Evolutionary conservation across 2,888 invertebrate species (phyloP), one percentile per base, ranked within the genome.

Genomic region (Tipula lateralis): DNA sequence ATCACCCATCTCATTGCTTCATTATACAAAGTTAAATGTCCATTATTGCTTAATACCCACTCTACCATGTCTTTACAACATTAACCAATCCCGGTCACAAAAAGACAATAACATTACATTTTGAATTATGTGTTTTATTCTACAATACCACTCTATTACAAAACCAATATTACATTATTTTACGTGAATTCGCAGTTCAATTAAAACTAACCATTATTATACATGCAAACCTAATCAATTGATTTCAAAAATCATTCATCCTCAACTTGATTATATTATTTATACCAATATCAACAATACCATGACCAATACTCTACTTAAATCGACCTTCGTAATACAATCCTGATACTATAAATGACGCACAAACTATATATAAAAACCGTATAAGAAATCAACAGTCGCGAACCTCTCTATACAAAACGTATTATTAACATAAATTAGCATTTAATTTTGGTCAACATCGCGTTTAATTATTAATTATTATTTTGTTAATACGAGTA

Each of bases 281-380:
- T 66, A 24, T 66, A 66, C 24, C 24, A 66, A 16, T 6, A 50
- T 3, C 44, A 50, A 16, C 16, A 50, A 9, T 24, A 66, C 66
- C 66, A 66, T 66, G 66, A 66, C 66, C 66, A 66, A 9, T 66
- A 66, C 66, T 66, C 66, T 66, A 66, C 66, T 66, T 66, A 66
- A 66, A 66, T 24, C 66, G 66, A 66, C 66, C 66, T 66, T 66
- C 66, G 24, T 66, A 66, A 66, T 24, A 66, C 66, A 24, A 66
- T 24, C 19, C 9, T 24, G 9, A 66, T 66, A 13, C 32, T 32
- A 32, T 66, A 66, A 19, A 66, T 66, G 66, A 66, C 66, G 66
- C 24, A 24, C 24, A 24, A 1, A 66, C 24, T 66, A 66, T 66
- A 66, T n/a, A 24, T 24, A 66, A 24, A 66, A 66, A 66, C 24